Percentiles rank a stretch among this genome's conserved stretches.
phyloP scores from a whole-genome alignment of 2,113 vertebrate species.

The Tursiops truncatus region DNA sequence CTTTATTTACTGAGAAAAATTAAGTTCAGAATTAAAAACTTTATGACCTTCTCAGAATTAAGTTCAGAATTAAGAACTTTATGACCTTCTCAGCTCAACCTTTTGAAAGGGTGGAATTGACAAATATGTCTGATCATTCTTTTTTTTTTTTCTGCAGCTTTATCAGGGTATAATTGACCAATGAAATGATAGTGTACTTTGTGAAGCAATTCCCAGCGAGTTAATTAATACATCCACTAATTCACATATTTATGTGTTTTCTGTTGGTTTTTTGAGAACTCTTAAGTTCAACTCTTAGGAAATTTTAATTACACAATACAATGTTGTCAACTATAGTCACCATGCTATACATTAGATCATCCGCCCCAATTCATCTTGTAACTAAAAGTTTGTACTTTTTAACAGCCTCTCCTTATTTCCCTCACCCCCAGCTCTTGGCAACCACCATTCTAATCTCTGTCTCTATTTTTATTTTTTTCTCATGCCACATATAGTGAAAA shows the following conservation, averaged over 20 bases:
- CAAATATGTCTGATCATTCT: neutral
- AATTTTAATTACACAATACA: neutral
- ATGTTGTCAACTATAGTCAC: neutral
- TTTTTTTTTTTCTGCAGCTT: neutral
- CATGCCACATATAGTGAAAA: neutral
- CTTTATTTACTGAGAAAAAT: neutral
- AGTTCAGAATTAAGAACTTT: constrained; percentile 37
- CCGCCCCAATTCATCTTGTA: neutral
- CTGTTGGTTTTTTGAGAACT: neutral
- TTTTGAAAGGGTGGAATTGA: constrained; percentile 42
- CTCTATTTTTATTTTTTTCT: neutral
- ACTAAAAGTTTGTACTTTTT: neutral
- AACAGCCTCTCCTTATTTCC: neutral
- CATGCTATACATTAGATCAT: neutral
- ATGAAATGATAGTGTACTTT: neutral
- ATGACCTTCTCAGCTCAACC: neutral
- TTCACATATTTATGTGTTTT: neutral
- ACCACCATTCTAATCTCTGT: neutral
- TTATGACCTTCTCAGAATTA: neutral
- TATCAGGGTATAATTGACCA: neutral
- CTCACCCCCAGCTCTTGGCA: neutral
- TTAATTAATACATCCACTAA: neutral
- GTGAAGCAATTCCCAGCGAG: neutral
- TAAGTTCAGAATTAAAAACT: constrained; percentile 37
- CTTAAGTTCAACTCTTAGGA: neutral